Percentiles rank a stretch among this genome's conserved stretches.
These are phyloP conservation scores for Vultur gryphus DNA, from an alignment of 2,797 vertebrate species.

Conservation along the genomic window DNA sequence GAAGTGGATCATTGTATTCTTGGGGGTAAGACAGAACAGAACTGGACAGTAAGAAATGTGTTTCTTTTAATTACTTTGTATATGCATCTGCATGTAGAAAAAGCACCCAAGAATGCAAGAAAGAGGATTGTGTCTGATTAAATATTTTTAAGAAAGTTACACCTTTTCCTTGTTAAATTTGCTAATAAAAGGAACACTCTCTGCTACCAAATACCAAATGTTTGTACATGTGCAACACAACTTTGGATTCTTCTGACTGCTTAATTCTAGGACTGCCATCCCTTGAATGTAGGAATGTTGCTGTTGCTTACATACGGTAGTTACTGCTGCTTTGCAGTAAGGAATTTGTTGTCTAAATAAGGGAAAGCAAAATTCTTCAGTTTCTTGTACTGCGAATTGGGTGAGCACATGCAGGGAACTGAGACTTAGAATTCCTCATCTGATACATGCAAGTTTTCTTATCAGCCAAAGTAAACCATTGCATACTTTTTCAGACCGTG, in stretches of 20 bases:
- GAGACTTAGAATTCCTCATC: not conserved
- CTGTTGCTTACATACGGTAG: not conserved
- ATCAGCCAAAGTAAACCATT: not conserved
- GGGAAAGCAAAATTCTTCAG: not conserved
- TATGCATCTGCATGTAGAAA: not conserved
- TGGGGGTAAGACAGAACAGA: not conserved
- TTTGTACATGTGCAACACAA: not conserved
- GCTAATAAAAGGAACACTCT: not conserved
- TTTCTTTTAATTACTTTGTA: not conserved
- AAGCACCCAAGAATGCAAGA: not conserved
- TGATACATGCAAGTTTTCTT: not conserved
- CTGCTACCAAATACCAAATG: not conserved
- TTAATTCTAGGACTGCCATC: not conserved
- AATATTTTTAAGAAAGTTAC: not conserved
- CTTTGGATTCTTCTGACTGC: not conserved
- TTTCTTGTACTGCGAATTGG: not conserved
- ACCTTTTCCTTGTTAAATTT: not conserved
- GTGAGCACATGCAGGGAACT: not conserved
- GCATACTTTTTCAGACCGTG: not conserved
- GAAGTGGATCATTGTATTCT: slow-evolving; percentile 43
- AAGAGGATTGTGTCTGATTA: not conserved
- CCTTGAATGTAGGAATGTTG: not conserved
- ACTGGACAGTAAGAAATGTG: slow-evolving; percentile 12
- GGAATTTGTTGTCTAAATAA: slow-evolving; percentile 9
- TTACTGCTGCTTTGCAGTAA: not conserved